Base-by-base conservation (phyloP, 1,140 invertebrate species). In the Hypsibius dujardini region DNA sequence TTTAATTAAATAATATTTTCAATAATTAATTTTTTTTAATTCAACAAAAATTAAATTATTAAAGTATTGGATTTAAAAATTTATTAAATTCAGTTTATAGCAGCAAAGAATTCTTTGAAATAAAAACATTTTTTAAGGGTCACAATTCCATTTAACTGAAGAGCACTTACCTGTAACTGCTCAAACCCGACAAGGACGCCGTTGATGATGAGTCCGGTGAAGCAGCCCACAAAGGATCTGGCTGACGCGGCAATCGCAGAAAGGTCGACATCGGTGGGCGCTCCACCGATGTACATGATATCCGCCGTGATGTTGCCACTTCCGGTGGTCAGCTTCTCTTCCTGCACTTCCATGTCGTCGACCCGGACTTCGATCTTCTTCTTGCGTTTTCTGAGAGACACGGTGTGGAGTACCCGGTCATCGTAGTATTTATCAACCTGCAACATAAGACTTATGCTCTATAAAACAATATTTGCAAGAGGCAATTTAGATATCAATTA, bases 171-270 rank as follows among this genome's bases (percentile, higher is more conserved):
- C 28, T 67, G 62, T 42, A 67, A 42, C 45, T 67, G 62, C 62
- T 67, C 62, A 42, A 67, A 67, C 12, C 62, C 62, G 42, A 67
- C 45, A 12, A 67, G 45, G 12, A 15, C 62, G 12, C 62, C 62
- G 62, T 45, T 67, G 62, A 67, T 67, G 42, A 67, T 67, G 12
- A 67, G 42, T 3, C 62, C 62, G 62, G 62, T 67, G 62, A 67
- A 7, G 62, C 62, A 67, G 42, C 62, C 62, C 12, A 67, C 62
- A 42, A 67, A 67, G 62, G 62, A 67, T 7, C 62, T 12, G 3
- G 62, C 62, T 3, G 62, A 67, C 12, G 62, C 62, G 12, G 62
- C 62, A 42, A 67, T 67, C 3, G 12, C 42, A 12, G 62, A 67
- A 12, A 67, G 62, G 42, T 67, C 62, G 12, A 67, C 62, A 42